These are phyloP conservation scores for Nemotelus pantherinus DNA, from an alignment of 2,888 invertebrate species.

Conservation along the genomic window DNA sequence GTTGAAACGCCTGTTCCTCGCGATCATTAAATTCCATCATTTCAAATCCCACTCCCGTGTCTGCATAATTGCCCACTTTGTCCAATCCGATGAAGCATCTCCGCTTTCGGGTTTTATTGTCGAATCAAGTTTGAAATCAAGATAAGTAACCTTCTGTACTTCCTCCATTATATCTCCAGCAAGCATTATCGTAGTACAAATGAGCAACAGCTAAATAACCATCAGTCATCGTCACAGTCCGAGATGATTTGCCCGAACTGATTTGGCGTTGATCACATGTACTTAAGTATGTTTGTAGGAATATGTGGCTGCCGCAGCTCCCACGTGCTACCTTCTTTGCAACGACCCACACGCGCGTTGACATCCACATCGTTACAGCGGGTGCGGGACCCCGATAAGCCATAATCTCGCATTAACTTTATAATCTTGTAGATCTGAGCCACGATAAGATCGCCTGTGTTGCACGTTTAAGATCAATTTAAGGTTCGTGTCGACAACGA, in stretches of 20 bases:
- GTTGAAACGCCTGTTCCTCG: not conserved
- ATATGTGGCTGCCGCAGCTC: slow-evolving; percentile 10
- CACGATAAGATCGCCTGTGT: slow-evolving; percentile 5
- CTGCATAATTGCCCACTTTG: slow-evolving; percentile 32
- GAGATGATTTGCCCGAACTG: slow-evolving; percentile 4
- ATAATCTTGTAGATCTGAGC: slow-evolving; percentile 15
- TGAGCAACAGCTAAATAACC: slow-evolving; percentile 18
- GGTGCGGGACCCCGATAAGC: not conserved
- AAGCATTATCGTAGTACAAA: slow-evolving; percentile 1
- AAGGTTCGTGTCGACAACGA: not conserved
- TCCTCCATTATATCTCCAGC: not conserved
- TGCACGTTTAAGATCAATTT: not conserved
- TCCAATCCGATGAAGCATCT: slow-evolving; percentile 18
- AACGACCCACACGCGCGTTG: slow-evolving; percentile 14
- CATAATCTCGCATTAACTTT: slow-evolving; percentile 15
- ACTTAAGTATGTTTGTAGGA: too few species aligned
- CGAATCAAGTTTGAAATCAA: not conserved
- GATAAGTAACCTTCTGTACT: slow-evolving; percentile 8
- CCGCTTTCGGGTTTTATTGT: slow-evolving; percentile 36
- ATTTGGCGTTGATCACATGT: not conserved
- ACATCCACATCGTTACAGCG: not conserved
- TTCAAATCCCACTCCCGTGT: slow-evolving; percentile 16
- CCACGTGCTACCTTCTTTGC: slow-evolving; percentile 15
- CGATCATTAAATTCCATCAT: not conserved
- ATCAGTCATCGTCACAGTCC: slow-evolving; percentile 10